phyloP scores from a whole-genome alignment of 2,888 invertebrate species.

The Dicranocentrus wangi region DNA sequence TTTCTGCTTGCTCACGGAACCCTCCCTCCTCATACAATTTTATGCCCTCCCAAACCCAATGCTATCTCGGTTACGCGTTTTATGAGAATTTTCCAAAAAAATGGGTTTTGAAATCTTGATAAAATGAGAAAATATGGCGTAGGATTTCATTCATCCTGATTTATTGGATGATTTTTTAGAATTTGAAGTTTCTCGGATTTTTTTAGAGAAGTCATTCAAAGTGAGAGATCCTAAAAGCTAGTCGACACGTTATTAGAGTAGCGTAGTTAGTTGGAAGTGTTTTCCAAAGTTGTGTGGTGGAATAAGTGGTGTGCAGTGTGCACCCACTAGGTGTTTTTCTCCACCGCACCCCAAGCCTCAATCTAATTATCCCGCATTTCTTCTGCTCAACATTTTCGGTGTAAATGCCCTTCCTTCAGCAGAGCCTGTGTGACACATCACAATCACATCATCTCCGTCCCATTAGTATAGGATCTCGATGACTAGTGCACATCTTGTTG shows the following conservation, averaged over 20 bases:
- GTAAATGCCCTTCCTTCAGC: slow-evolving; percentile 60
- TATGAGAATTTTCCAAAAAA: slow-evolving; percentile 40
- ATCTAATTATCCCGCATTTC: slow-evolving; percentile 43
- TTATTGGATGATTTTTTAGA: slow-evolving; percentile 36
- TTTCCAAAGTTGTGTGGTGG: slow-evolving; percentile 27
- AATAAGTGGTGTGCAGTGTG: slow-evolving; percentile 17
- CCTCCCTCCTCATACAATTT: background rate
- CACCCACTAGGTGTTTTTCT: background rate
- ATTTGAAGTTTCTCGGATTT: background rate
- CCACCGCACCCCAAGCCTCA: slow-evolving; percentile 4
- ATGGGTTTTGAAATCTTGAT: slow-evolving; percentile 34
- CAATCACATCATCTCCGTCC: slow-evolving; percentile 59
- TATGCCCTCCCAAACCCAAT: slow-evolving; percentile 13
- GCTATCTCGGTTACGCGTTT: background rate
- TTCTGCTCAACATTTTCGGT: no score
- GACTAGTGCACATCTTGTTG: background rate
- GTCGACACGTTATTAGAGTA: no score
- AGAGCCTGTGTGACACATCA: slow-evolving; percentile 50
- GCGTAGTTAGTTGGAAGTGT: slow-evolving; percentile 35
- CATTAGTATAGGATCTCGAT: slow-evolving; percentile 38
- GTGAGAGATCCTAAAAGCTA: no score
- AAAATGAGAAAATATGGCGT: slow-evolving; percentile 60
- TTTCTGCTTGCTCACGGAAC: slow-evolving; percentile 23
- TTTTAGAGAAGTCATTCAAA: no score
- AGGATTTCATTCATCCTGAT: slow-evolving; percentile 55